Evolutionary conservation across 2,113 vertebrate genomes (phyloP).

Genomic region (Fregetta grallaria): DNA sequence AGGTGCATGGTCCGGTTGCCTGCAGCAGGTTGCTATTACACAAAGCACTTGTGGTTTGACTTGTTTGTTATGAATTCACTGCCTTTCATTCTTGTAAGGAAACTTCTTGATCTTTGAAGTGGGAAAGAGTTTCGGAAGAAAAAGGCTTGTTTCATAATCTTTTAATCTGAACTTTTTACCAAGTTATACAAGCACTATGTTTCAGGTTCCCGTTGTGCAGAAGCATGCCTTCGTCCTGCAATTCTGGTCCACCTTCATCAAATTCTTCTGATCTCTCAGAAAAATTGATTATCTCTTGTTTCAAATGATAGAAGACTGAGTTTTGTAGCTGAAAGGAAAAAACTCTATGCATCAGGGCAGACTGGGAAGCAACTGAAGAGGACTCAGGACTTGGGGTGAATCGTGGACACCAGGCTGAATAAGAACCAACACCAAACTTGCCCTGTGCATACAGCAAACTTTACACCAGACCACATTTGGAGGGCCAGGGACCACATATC

Average conservation of each 20-base stretch:
- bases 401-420: neutral
- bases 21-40: neutral
- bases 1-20: neutral
- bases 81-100: constrained; percentile 1
- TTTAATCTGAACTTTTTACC: neutral
- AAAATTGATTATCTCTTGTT: neutral
- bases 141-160: neutral
- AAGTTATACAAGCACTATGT: neutral
- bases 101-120: constrained; percentile 22
- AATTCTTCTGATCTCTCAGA: neutral
- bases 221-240: neutral
- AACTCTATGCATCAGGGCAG: neutral
- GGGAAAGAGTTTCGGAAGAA: neutral
- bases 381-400: neutral
- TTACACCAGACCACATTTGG: neutral
- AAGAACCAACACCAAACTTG: fast-evolving
- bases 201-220: neutral
- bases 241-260: neutral
- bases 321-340: neutral
- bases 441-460: neutral
- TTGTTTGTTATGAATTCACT: neutral
- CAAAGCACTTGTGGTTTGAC: constrained; percentile 18
- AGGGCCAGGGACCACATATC: neutral
- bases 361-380: neutral
- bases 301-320: neutral